phyloP scores from a whole-genome alignment of 2,113 vertebrate species.

The Anguilla japonica region DNA sequence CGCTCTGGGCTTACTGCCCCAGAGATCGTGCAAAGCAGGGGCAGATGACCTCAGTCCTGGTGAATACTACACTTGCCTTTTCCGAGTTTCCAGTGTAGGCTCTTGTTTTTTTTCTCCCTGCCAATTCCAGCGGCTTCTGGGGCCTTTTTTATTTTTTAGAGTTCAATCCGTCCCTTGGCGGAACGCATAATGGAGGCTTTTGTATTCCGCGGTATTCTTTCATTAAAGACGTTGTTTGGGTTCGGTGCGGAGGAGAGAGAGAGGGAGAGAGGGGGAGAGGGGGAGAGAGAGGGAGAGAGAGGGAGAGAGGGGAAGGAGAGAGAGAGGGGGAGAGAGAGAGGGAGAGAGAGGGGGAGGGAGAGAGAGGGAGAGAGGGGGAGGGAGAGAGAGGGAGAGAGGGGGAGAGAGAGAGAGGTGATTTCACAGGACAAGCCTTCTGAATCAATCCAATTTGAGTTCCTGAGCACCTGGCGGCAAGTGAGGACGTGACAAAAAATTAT shows the following conservation, averaged over 20 bases:
- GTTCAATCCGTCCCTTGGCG: constrained; percentile 23
- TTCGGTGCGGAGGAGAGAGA: constrained; percentile 19
- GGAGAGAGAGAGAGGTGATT: constrained; percentile 38
- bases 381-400: too few species aligned
- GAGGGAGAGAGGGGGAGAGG: too few species aligned
- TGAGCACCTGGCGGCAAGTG: constrained; percentile 48
- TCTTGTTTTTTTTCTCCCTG: background rate
- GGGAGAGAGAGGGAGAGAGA: too few species aligned
- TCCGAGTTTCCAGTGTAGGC: constrained; percentile 8
- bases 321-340: background rate
- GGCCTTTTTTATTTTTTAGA: constrained; percentile 13
- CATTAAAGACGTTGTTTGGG: constrained; percentile 39
- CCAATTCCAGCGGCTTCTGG: constrained; percentile 29
- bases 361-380: too few species aligned
- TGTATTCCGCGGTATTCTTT: constrained; percentile 25
- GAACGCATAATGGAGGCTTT: constrained; percentile 22
- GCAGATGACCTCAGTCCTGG: constrained; percentile 29
- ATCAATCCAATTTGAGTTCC: constrained; percentile 50
- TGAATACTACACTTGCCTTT: constrained; percentile 23
- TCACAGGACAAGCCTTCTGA: constrained; percentile 51
- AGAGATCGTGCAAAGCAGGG: constrained; percentile 16
- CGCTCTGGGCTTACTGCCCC: too few species aligned
- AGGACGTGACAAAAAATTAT: constrained; percentile 33
- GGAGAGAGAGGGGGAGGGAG: too few species aligned
- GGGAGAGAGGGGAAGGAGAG: background rate